Percentiles rank a stretch among this genome's conserved stretches.
These are phyloP conservation scores for Corythornis leucogaster DNA, from an alignment of 2,797 vertebrate genomes.

Conservation along the genomic window DNA sequence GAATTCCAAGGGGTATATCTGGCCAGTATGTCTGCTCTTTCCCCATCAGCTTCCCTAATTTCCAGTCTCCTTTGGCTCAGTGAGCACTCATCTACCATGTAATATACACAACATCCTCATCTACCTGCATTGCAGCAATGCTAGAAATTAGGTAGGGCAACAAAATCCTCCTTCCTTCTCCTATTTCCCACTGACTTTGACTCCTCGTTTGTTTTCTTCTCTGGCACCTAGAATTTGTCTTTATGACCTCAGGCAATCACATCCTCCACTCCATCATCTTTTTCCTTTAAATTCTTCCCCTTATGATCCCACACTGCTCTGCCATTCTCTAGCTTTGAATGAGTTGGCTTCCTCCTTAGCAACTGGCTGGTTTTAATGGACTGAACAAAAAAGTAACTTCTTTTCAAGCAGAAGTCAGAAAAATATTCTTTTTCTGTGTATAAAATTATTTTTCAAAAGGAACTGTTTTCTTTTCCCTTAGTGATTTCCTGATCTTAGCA, in stretches of 20 bases:
- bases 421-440: neutral
- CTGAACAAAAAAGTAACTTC: neutral
- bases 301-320: neutral
- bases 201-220: neutral
- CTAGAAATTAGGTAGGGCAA: neutral
- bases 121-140: neutral
- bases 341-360: neutral
- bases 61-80: neutral
- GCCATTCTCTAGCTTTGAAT: neutral
- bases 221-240: neutral
- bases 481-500: neutral
- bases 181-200: neutral
- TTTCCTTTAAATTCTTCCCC: neutral
- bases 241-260: neutral
- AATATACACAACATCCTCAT: neutral
- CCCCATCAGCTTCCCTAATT: neutral
- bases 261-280: accelerated
- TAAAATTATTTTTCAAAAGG: neutral
- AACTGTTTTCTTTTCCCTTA: neutral
- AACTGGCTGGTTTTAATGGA: neutral
- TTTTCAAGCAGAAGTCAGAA: neutral
- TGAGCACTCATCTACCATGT: neutral
- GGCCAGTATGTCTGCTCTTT: neutral
- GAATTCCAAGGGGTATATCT: neutral
- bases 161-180: neutral